A percentile compares a stretch with the other conserved stretches of the same genome.
phyloP scores from a whole-genome alignment of 2,797 vertebrate genomes.

The Ceryle rudis region DNA sequence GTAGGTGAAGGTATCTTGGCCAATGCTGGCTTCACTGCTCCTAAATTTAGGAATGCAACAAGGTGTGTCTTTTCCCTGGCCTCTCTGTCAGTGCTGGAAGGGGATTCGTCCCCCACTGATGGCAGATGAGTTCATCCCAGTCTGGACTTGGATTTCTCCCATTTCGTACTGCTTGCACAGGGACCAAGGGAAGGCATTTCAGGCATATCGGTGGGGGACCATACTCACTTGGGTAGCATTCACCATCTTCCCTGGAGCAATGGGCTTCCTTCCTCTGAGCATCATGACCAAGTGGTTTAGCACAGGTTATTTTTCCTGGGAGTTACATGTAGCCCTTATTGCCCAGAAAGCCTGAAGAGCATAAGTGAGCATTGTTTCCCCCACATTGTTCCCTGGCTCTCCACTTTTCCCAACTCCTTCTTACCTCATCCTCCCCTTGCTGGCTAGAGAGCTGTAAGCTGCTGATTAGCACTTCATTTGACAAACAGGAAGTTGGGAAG shows the following conservation, averaged over 20 bases:
- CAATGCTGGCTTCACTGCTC: rapidly evolving
- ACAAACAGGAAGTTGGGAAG: constrained; percentile 78
- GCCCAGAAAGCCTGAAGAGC: constrained; percentile 48
- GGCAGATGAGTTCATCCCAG: not conserved
- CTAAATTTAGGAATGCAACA: not conserved
- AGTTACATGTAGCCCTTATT: not conserved
- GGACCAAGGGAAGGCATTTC: not conserved
- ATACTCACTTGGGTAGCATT: not conserved
- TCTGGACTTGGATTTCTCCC: not conserved
- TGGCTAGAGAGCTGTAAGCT: constrained; percentile 61
- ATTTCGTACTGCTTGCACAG: not conserved
- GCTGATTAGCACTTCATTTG: constrained; percentile 78
- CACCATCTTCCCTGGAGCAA: not conserved
- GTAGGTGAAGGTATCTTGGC: not conserved
- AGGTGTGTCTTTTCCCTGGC: not conserved
- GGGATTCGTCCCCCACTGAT: not conserved
- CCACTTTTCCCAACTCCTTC: constrained; percentile 71
- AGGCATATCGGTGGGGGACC: rapidly evolving
- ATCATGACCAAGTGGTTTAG: not conserved
- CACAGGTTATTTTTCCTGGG: constrained; percentile 49
- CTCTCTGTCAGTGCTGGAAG: not conserved
- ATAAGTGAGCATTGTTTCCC: constrained; percentile 68
- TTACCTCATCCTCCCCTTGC: constrained; percentile 71
- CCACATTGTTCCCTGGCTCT: constrained; percentile 27
- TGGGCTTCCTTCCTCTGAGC: not conserved